Conservation (phyloP, 2,113 vertebrate genomes). For the Probosciger aterrimus region DNA sequence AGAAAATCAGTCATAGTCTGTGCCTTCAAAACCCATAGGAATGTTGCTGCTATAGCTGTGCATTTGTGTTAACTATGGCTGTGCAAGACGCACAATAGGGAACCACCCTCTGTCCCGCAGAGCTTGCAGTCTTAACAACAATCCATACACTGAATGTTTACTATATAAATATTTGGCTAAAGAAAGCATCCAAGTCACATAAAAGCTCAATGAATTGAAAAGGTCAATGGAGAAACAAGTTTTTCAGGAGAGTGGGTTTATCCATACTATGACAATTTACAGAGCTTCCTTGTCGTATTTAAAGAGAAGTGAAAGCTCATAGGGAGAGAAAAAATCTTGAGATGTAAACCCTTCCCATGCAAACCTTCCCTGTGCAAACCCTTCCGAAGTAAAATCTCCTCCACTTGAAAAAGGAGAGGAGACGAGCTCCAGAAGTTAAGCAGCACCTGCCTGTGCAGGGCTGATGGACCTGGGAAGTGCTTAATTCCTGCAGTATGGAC, state of each 20-base stretch:
- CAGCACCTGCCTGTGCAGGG: neutral
- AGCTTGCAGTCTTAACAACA: neutral
- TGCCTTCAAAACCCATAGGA: neutral
- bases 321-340: neutral
- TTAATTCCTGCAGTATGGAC: neutral
- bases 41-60: neutral
- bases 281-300: neutral
- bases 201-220: neutral
- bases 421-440: neutral
- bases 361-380: neutral
- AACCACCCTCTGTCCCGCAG: neutral
- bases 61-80: neutral
- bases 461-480: neutral
- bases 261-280: neutral
- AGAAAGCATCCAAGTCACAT: neutral
- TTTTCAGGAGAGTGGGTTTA: neutral
- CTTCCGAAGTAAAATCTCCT: neutral
- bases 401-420: neutral
- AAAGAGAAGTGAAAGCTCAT: neutral
- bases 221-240: slow-evolving; percentile 34
- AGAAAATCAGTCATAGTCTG: neutral
- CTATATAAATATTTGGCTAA: slow-evolving; percentile 21
- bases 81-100: neutral
- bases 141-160: neutral
- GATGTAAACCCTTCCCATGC: neutral